Base-by-base conservation (phyloP, 2,888 invertebrate species). In the Rotaria macrura region DNA sequence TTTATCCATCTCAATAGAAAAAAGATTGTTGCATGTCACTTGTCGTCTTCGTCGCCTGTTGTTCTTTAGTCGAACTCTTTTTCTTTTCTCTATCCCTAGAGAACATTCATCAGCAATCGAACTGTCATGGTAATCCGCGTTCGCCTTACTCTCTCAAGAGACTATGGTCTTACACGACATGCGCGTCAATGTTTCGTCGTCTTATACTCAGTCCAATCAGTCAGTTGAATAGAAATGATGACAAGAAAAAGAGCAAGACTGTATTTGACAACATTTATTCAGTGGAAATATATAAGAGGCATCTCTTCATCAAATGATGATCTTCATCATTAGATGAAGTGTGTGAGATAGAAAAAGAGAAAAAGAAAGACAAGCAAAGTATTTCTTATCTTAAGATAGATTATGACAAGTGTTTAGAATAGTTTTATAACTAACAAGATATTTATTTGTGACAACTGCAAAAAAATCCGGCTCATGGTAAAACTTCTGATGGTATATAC, bases 61-160 rank as follows among this genome's bases (percentile, higher is more conserved):
- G 10, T 40, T 43, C 38, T 79, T 43, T 43, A 43, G 79, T 79
- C 38, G n/a, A 25, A 79, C 79, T 79, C 79, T 79, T 79, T 79
- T 43, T n/a, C 25, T 79, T 79, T 79, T 79, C 79, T 79, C n/a
- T 43, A 25, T 79, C 79, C 38, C 43, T n/a, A 10, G 79, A 79
- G 79, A 79, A 79, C n/a, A 79, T 79, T 79, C 79, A 79, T 79
- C 79, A 79, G 79, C 79, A 79, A 43, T 79, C 79, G 79, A 79
- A 79, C 79, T 79, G 79, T 79, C 79, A 79, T 79, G 43, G 10
- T 79, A 79, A 79, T 79, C 79, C 25, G 40, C n/a, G 38, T 34
- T 79, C 79, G 25, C 23, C 43, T 43, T 38, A 25, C 43, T 79
- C 40, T 65, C 79, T 79, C 79, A n/a, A 25, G 79, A 43, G 79